These are phyloP conservation scores for Tenebrio molitor DNA, from an alignment of 1,140 invertebrate species.

Conservation along the genomic window DNA sequence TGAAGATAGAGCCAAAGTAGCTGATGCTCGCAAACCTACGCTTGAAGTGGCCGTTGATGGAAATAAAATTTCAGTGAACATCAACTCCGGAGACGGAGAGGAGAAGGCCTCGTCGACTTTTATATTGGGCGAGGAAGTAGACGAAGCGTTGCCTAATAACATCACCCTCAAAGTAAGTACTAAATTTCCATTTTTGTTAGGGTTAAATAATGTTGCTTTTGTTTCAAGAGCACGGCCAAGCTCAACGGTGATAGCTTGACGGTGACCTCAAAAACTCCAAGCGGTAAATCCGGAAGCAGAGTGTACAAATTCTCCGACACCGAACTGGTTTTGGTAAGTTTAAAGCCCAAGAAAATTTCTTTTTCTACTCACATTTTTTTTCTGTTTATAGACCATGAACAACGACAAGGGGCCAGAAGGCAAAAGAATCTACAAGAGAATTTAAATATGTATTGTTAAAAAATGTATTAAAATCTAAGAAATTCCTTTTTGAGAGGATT, in stretches of 20 bases:
- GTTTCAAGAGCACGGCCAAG: conserved; percentile 68
- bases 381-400: too few species aligned
- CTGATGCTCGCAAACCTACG: conserved; percentile 23
- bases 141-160: conserved; percentile 19
- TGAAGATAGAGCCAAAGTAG: conserved; percentile 38
- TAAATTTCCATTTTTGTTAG: conserved; percentile 49
- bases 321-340: conserved; percentile 71
- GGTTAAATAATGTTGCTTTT: conserved; percentile 54
- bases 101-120: conserved; percentile 10
- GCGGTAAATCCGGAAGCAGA: conserved; percentile 67
- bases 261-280: conserved; percentile 67
- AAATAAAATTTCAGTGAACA: conserved; percentile 39
- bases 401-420: too few species aligned
- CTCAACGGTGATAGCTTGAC: conserved; percentile 68
- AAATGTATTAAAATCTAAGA: too few species aligned
- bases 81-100: conserved; percentile 15
- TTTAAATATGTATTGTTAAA: too few species aligned
- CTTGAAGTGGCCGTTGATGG: conserved; percentile 32
- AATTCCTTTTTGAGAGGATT: too few species aligned
- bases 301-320: conserved; percentile 71
- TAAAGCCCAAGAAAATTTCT: too few species aligned
- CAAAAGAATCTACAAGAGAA: too few species aligned
- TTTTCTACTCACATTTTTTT: too few species aligned
- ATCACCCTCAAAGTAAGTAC: conserved; percentile 24
- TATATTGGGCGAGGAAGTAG: conserved; percentile 22